These are phyloP conservation scores for Tetramorium bicarinatum DNA, from an alignment of 2,888 invertebrate genomes.

Conservation along the genomic window DNA sequence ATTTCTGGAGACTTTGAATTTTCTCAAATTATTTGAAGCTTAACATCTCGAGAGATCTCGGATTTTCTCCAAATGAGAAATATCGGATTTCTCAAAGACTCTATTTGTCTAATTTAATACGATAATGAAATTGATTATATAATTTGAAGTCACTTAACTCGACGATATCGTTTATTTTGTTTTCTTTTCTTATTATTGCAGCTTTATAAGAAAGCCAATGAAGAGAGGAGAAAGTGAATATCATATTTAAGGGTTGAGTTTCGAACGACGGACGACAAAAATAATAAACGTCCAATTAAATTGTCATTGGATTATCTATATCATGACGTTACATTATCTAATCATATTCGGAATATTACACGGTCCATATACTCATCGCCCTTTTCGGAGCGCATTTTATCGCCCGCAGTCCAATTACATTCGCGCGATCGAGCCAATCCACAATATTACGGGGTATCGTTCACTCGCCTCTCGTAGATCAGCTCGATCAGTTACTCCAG, in stretches of 20 bases:
- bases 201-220: not conserved
- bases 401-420: slow-evolving; percentile 26
- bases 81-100: not conserved
- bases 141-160: not conserved
- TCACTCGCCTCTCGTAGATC: slow-evolving; percentile 32
- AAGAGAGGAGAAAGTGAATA: not conserved
- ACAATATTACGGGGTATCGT: slow-evolving; percentile 25
- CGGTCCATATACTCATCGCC: not conserved
- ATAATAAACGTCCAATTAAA: slow-evolving; percentile 24
- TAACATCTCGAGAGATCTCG: not conserved
- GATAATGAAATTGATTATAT: not conserved
- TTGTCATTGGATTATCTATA: slow-evolving; percentile 4
- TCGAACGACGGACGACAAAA: not conserved
- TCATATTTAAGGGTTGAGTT: not conserved
- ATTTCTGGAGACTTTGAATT: not conserved
- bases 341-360: slow-evolving; percentile 2
- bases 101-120: not conserved
- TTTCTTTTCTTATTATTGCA: not conserved
- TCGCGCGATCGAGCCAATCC: slow-evolving; percentile 18
- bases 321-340: slow-evolving; percentile 6
- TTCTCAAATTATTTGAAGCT: not conserved
- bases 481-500: slow-evolving; percentile 53
- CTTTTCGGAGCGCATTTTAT: not conserved
- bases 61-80: not conserved
- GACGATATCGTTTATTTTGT: not conserved